A percentile compares a stretch with the other conserved stretches of the same genome.
phyloP scores from a whole-genome alignment of 2,888 invertebrate genomes.

The Lypha dubia region DNA sequence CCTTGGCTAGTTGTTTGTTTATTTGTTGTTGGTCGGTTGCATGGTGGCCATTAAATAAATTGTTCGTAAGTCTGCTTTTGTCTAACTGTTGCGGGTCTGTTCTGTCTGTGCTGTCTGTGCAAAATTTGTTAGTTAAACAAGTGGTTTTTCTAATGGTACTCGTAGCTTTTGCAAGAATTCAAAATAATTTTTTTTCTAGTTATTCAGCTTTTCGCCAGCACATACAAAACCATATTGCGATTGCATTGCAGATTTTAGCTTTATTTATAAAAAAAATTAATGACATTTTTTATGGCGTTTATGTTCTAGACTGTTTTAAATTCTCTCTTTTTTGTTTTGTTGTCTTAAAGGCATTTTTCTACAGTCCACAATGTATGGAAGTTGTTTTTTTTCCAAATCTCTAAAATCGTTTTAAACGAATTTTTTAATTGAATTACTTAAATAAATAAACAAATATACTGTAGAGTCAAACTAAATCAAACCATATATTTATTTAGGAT shows the following conservation, averaged over 20 bases:
- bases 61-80: slow-evolving; percentile 7
- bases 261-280: slow-evolving; percentile 12
- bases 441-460: not conserved
- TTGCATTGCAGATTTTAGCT: slow-evolving; percentile 29
- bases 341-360: slow-evolving; percentile 26
- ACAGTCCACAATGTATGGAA: not conserved
- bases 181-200: slow-evolving; percentile 13
- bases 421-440: not conserved
- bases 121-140: slow-evolving; percentile 36
- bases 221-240: not conserved
- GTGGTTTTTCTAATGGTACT: slow-evolving; percentile 32
- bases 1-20: slow-evolving; percentile 48
- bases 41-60: slow-evolving; percentile 56
- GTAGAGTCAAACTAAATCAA: too few species aligned
- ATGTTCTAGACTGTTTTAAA: slow-evolving; percentile 43
- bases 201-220: not conserved
- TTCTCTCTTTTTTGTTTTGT: slow-evolving; percentile 13
- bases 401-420: not conserved
- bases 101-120: not conserved
- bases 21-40: not conserved
- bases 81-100: not conserved
- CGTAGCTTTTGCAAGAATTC: slow-evolving; percentile 27
- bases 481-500: too few species aligned
- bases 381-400: not conserved
- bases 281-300: slow-evolving; percentile 41